These are phyloP conservation scores for Acridotheres tristis DNA, from an alignment of 2,797 vertebrate species.

Conservation along the genomic window DNA sequence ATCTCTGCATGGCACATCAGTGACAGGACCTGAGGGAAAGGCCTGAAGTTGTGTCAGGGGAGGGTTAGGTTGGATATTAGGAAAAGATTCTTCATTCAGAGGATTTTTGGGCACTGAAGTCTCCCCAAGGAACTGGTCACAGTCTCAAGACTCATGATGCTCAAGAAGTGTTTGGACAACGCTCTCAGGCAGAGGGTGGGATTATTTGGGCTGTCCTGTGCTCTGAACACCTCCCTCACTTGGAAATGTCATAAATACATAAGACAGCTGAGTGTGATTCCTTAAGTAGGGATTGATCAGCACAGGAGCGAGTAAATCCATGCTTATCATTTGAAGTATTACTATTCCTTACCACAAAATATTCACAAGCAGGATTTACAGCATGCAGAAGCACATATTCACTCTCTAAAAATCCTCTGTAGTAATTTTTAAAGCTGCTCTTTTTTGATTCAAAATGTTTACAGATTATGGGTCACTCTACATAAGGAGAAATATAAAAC, in stretches of 20 bases:
- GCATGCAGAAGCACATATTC: not conserved
- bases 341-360: not conserved
- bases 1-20: not conserved
- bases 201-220: not conserved
- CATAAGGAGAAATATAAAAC: not conserved
- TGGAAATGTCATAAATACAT: not conserved
- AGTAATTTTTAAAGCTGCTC: not conserved
- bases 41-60: not conserved
- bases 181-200: not conserved
- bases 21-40: not conserved
- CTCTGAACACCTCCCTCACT: not conserved
- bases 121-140: not conserved
- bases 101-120: not conserved
- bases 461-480: not conserved
- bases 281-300: not conserved
- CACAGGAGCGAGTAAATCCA: not conserved
- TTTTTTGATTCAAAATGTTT: not conserved
- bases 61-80: not conserved
- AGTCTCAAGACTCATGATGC: not conserved
- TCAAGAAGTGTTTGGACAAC: accelerated
- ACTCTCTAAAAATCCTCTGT: not conserved
- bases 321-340: not conserved
- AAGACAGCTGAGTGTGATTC: not conserved
- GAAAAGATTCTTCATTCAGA: not conserved
- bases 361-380: not conserved